Percentiles rank a stretch among this genome's conserved stretches.
These are phyloP conservation scores for honey bee (Apis mellifera) DNA, from an alignment of 1,140 invertebrate species.

Conservation along the genomic window Amel_HAv3.1 CM009933.2:4673501-4674000, in stretches of 20 bases:
- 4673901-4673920: slow-evolving; percentile 62
- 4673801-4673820: slow-evolving; percentile 72
- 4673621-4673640: not conserved
- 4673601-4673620: too few species aligned
- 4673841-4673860: slow-evolving; percentile 66
- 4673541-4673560: too few species aligned
- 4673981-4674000: not conserved
- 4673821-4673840: slow-evolving; percentile 67
- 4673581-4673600: too few species aligned
- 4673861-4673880: slow-evolving; percentile 11
- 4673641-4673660: slow-evolving; percentile 51
- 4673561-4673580: too few species aligned
- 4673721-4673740: slow-evolving; percentile 76
- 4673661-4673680: slow-evolving; percentile 58
- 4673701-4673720: slow-evolving; percentile 73
- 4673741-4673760: slow-evolving; percentile 62
- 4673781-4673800: slow-evolving; percentile 63
- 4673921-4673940: slow-evolving; percentile 31
- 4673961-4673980: not conserved
- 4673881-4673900: slow-evolving; percentile 30
- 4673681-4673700: slow-evolving; percentile 64
- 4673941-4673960: slow-evolving; percentile 23
- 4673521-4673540: too few species aligned
- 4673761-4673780: slow-evolving; percentile 11
- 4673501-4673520: too few species aligned